A percentile compares a stretch with the other conserved stretches of the same genome.
Evolutionary conservation across 2,888 invertebrate species (phyloP).

Genomic region (Mimas tiliae): DNA sequence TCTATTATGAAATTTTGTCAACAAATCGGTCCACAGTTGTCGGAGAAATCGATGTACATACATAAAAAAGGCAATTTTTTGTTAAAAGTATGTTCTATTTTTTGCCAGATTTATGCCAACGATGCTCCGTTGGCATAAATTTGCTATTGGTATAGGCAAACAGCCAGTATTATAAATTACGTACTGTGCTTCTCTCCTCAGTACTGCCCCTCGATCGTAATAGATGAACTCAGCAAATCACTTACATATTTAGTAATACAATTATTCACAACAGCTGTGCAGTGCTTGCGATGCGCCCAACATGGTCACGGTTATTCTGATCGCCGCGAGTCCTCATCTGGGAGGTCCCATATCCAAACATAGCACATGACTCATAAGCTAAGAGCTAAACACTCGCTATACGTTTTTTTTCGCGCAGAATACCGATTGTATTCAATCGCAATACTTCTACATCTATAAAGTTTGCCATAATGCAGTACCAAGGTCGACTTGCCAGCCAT

Average conservation of each 20-base stretch:
- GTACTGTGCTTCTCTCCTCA: not conserved
- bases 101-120: no score
- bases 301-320: conserved; percentile 22
- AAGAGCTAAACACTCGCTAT: conserved; percentile 12
- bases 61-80: no score
- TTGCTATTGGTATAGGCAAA: no score
- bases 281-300: conserved; percentile 10
- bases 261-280: conserved; percentile 14
- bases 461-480: conserved; percentile 25
- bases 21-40: no score
- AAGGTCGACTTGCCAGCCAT: conserved; percentile 40
- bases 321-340: conserved; percentile 23
- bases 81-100: no score
- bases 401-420: conserved; percentile 27
- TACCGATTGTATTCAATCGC: conserved; percentile 32
- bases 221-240: conserved; percentile 7
- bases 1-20: no score
- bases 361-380: conserved; percentile 29
- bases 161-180: not conserved
- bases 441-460: conserved; percentile 27
- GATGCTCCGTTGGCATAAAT: no score
- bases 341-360: conserved; percentile 26
- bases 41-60: no score
- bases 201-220: not conserved
- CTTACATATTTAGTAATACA: conserved; percentile 10